Base-by-base conservation (phyloP, 2,888 invertebrate genomes). In the Dusona sp. region DNA sequence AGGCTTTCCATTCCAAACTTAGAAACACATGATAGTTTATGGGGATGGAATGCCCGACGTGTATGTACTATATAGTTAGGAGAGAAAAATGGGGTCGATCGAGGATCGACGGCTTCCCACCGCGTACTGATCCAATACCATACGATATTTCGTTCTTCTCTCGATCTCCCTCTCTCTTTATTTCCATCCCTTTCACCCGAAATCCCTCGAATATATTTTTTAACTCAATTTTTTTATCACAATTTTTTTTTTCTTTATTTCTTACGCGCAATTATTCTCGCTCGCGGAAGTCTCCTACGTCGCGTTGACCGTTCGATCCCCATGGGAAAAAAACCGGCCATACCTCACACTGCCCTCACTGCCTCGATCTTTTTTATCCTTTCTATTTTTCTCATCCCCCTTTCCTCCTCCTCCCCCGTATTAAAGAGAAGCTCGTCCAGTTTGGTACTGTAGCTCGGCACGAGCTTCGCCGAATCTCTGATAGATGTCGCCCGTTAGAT, bases 401-500 rank as follows among this genome's bases (percentile, higher is more conserved):
- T 70, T 42, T 22, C 65, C 29, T 48, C 48, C 42, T 6, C 36
- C 51, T 19, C 74, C n/a, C n/a, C 38, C 72, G 61, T 64, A 19
- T 86, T 74, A 88, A 84, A 88, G 84, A 51, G 88, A 89, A 79
- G 87, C 89, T 85, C 89, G 86, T 84, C 88, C 87, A 80, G 81
- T 84, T 87, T 85, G 87, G 85, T 87, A 85, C 84, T 85, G 87
- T 79, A 33, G 86, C 85, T 86, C 87, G 79, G 84, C 79, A 82
- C 85, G 81, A 86, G 86, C 79, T 81, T 88, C 84, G 91, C 89
- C 86, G 90, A 89, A 88, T 88, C 89, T 73, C 79, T 86, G 68
- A 88, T 87, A 73, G 89, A 89, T 77, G 89, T 85, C 82, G 85
- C 84, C 83, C 90, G 91, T 94, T 93, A 94, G 92, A 94, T 94